Evolutionary conservation across 2,797 vertebrate genomes (phyloP), one percentile per base, ranked within the genome.

Genomic region (Urocyon cinereoargenteus): DNA sequence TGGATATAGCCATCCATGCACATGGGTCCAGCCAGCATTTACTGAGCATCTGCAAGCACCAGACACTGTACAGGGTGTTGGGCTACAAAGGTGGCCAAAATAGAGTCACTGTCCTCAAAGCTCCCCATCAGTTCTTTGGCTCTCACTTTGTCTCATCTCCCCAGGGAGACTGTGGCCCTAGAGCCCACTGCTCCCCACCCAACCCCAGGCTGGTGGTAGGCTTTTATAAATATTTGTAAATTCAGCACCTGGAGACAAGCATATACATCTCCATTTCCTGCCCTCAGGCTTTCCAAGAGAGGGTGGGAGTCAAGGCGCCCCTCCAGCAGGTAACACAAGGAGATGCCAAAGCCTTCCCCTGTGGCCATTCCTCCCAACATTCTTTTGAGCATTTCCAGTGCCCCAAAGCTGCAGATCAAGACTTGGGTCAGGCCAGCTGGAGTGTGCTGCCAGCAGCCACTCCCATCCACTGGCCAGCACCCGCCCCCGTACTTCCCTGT

Each of bases 401-500:
- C 59, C 95, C 95, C 72, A n/a, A 14, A 8, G 26, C 18, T 77
- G 62, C 45, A 40, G 51, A 16, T 0, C 31, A 45, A 73, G 57
- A 72, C 2, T 0, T 2, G 6, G 87, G 72, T 72, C 22, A 22
- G 77, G 72, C 92, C 55, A 16, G n/a, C 53, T 18, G 8, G 72
- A 8, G 45, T 49, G 36, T 22, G 16, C 24, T 24, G 24, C 72
- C 72, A 45, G 24, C 40, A 75, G 73, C 73, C 66, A 6, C 59
- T 40, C 75, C 70, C 24, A 28, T 61, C 81, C 21, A 4, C 11
- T 81, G 49, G 3, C 21, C 3, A 45, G 40, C 51, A 68, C 57
- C n/a, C 51, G 36, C 1, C 0, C 26, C 53, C 12, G 0, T 1
- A 0, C 36, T n/a, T 64, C 36, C 75, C n/a, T 12, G 40, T 45